A percentile compares a stretch with the other conserved stretches of the same genome.
phyloP scores from a whole-genome alignment of 1,140 invertebrate species.

The Pogonus chalceus region DNA sequence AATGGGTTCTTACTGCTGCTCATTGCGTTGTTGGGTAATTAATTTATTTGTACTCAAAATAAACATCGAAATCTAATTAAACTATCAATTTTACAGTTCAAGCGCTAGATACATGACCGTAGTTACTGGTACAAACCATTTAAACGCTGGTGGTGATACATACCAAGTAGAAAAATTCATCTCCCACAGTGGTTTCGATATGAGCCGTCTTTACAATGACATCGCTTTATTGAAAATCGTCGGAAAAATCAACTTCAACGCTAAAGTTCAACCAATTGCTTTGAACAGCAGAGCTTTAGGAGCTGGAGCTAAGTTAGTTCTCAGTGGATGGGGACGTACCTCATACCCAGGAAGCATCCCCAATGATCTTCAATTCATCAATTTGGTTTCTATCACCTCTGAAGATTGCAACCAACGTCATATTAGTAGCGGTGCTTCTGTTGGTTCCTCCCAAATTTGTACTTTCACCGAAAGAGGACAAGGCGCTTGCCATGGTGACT shows the following conservation, averaged over 20 bases:
- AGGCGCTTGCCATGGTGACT: conserved; percentile 10
- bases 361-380: conserved; percentile 45
- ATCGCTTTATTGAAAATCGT: conserved; percentile 29
- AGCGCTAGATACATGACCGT: conserved; percentile 24
- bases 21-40: conserved; percentile 31
- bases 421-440: conserved; percentile 16
- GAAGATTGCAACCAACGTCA: conserved; percentile 34
- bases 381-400: conserved; percentile 41
- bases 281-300: conserved; percentile 2
- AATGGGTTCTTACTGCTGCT: conserved; percentile 37
- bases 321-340: conserved; percentile 10
- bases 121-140: conserved; percentile 25
- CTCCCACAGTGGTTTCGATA: conserved; percentile 31
- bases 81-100: conserved; percentile 12
- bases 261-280: conserved; percentile 9
- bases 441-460: conserved; percentile 23
- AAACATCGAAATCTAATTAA: not conserved
- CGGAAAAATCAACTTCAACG: conserved; percentile 19
- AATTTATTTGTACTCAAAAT: not conserved
- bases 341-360: conserved; percentile 45
- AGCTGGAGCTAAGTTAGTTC: conserved; percentile 4
- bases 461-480: not conserved
- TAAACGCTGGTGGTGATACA: not conserved
- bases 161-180: conserved; percentile 22
- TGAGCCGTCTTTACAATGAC: conserved; percentile 30